A percentile compares a stretch with the other conserved stretches of the same genome.
Evolutionary conservation across 2,113 vertebrate species (phyloP).

Genomic region (Neogale vison): DNA sequence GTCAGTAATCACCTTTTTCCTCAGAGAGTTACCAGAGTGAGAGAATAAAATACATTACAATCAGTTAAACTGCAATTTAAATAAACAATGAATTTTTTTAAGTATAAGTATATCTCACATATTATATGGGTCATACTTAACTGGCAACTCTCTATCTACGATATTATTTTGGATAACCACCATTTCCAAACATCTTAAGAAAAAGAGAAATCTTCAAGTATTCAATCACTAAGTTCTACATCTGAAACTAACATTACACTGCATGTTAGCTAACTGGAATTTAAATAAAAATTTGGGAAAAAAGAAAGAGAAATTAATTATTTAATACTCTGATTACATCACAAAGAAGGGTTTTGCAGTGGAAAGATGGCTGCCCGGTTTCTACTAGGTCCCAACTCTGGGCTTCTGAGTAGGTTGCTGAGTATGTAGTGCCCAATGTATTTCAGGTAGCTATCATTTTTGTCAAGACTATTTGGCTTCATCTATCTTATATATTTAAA

Average conservation of each 20-base stretch:
- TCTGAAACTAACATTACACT: background rate
- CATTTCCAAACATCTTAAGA: background rate
- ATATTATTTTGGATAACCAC: background rate
- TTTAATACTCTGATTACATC: background rate
- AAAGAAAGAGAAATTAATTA: background rate
- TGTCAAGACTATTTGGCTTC: background rate
- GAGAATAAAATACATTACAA: background rate
- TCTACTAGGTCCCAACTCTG: too few species aligned
- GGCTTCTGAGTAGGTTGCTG: background rate
- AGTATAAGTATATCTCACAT: background rate
- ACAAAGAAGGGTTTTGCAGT: background rate
- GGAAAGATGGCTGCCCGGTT: background rate
- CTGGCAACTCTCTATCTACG: background rate
- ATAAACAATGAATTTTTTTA: background rate
- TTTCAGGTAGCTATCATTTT: background rate
- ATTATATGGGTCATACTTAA: background rate
- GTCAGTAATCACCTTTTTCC: background rate
- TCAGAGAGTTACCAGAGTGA: background rate
- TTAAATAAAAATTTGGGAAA: too few species aligned
- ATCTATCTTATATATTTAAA: background rate
- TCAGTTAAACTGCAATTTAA: background rate
- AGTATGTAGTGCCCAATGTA: too few species aligned
- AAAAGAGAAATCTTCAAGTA: background rate
- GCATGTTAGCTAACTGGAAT: background rate
- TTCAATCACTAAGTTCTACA: background rate